Conservation (phyloP, 2,113 vertebrate genomes). For the Lutjanus erythropterus region DNA sequence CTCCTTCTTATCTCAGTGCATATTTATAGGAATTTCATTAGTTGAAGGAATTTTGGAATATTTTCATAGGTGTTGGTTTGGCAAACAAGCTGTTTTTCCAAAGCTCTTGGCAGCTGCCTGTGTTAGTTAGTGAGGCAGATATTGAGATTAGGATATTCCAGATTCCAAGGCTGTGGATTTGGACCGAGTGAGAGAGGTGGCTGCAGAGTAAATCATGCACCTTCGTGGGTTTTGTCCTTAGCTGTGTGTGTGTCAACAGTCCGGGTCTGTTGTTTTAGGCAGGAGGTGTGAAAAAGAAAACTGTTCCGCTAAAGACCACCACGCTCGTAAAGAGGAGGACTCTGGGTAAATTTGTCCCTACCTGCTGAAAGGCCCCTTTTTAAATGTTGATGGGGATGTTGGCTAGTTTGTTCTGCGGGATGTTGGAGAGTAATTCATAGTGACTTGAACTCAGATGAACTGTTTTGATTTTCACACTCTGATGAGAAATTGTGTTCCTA, state of each 20-base stretch:
- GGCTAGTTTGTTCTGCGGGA: slow-evolving; percentile 26
- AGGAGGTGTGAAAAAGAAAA: slow-evolving; percentile 66
- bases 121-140: slow-evolving; percentile 54
- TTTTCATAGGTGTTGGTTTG: slow-evolving; percentile 65
- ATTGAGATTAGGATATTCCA: slow-evolving; percentile 64
- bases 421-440: slow-evolving; percentile 24
- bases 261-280: slow-evolving; percentile 69
- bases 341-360: slow-evolving; percentile 44
- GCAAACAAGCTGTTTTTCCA: slow-evolving; percentile 58
- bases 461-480: slow-evolving; percentile 27
- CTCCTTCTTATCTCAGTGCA: slow-evolving; percentile 15
- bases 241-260: slow-evolving; percentile 10
- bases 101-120: slow-evolving; percentile 32
- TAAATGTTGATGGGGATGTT: not conserved
- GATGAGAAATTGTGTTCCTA: not conserved
- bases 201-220: slow-evolving; percentile 16
- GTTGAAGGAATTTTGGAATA: slow-evolving; percentile 22
- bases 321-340: slow-evolving; percentile 36
- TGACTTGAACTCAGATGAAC: slow-evolving; percentile 34
- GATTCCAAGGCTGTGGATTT: slow-evolving; percentile 47
- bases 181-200: slow-evolving; percentile 25
- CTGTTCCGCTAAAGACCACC: slow-evolving; percentile 64
- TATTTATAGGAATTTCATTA: slow-evolving; percentile 47
- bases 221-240: slow-evolving; percentile 12
- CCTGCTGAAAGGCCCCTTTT: slow-evolving; percentile 55